phyloP scores from a whole-genome alignment of 2,113 vertebrate genomes.

The Crotalus tigris region DNA sequence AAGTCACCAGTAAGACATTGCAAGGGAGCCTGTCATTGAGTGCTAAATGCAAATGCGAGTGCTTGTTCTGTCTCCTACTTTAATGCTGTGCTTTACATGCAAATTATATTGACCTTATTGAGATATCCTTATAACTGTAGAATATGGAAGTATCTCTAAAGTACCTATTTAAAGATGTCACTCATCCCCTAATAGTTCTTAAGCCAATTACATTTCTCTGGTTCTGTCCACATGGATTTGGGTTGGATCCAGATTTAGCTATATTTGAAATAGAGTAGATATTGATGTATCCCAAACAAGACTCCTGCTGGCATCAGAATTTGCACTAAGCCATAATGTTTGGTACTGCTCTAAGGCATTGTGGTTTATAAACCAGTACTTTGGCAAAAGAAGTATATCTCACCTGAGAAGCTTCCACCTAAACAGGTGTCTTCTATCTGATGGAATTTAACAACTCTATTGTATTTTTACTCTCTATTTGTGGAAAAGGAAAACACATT shows the following conservation, averaged over 20 bases:
- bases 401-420: not conserved
- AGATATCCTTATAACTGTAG: not conserved
- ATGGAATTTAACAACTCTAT: not conserved
- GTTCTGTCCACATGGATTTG: not conserved
- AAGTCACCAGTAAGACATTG: not conserved
- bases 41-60: not conserved
- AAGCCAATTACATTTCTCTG: not conserved
- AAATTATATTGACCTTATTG: not conserved
- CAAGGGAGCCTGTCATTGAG: not conserved
- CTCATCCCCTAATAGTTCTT: not conserved
- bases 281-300: not conserved
- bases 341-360: not conserved
- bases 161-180: not conserved
- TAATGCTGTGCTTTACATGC: not conserved
- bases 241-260: not conserved
- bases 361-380: not conserved
- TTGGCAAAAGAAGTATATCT: not conserved
- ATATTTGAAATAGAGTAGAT: not conserved
- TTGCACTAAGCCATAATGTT: not conserved
- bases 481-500: not conserved
- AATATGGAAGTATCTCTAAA: not conserved
- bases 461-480: not conserved
- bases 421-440: not conserved
- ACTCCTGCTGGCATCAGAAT: not conserved
- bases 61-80: not conserved